phyloP scores from a whole-genome alignment of 2,797 vertebrate genomes.

The Periparus ater region DNA sequence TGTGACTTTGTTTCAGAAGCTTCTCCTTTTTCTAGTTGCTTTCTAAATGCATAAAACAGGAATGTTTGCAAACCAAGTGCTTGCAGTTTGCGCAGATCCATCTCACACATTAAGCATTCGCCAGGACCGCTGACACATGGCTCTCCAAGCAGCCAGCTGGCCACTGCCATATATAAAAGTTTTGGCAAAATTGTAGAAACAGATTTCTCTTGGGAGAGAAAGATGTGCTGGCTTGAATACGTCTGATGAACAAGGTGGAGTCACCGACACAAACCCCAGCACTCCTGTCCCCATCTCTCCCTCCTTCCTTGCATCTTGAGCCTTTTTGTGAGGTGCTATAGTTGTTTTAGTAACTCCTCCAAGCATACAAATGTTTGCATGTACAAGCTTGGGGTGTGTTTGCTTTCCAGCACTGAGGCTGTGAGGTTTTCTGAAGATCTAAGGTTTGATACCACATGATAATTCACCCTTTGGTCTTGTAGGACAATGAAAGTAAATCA shows the following conservation, averaged over 20 bases:
- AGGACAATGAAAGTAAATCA: background rate
- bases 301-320: background rate
- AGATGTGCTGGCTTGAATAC: constrained; percentile 22
- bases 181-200: constrained; percentile 60
- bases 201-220: constrained; percentile 56
- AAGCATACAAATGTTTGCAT: background rate
- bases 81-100: constrained; percentile 56
- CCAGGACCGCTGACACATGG: constrained; percentile 67
- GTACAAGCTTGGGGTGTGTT: background rate
- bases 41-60: constrained; percentile 50
- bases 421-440: background rate
- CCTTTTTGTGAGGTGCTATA: background rate
- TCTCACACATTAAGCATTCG: constrained; percentile 63
- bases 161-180: constrained; percentile 66
- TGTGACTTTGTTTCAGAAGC: constrained; percentile 45
- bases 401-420: background rate
- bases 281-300: background rate
- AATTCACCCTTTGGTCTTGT: background rate
- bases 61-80: constrained; percentile 66
- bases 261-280: background rate
- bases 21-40: constrained; percentile 43
- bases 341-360: background rate
- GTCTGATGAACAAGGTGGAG: constrained; percentile 48
- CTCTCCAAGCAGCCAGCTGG: constrained; percentile 70
- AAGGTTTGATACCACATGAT: background rate